A percentile compares a stretch with the other conserved stretches of the same genome.
phyloP scores from a whole-genome alignment of 2,797 vertebrate genomes.

The Spatula clypeata region DNA sequence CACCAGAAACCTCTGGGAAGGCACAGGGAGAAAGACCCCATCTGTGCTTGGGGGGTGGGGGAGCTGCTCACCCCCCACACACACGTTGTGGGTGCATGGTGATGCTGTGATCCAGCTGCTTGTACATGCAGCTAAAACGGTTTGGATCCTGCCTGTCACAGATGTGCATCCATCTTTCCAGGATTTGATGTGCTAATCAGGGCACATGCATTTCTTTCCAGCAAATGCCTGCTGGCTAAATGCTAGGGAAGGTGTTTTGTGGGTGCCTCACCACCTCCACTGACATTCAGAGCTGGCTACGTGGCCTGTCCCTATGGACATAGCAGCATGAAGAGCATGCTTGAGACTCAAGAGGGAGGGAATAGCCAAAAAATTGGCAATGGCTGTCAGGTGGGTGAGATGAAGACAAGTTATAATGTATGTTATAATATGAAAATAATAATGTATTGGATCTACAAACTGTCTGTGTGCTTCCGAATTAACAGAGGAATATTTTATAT shows the following conservation, averaged over 20 bases:
- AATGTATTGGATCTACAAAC: neutral
- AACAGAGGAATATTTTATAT: neutral
- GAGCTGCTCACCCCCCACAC: neutral
- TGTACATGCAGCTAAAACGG: neutral
- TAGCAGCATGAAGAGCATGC: neutral
- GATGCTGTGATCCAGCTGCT: rapidly evolving
- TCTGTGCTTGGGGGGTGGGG: neutral
- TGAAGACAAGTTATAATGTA: neutral
- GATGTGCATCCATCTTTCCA: neutral
- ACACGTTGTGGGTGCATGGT: rapidly evolving
- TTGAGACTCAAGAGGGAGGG: neutral
- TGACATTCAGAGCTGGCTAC: neutral
- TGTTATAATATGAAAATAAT: neutral
- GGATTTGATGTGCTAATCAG: neutral
- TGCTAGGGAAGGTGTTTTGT: neutral
- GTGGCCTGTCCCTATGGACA: neutral
- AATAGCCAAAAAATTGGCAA: neutral
- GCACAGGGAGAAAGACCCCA: neutral
- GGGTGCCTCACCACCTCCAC: no score
- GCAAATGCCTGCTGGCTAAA: neutral
- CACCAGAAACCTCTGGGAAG: neutral
- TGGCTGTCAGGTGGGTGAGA: neutral
- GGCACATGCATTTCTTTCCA: neutral
- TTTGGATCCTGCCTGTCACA: neutral
- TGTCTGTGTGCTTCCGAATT: neutral